Conservation (phyloP, 2,113 vertebrate species). For the Callaeas wilsoni region DNA sequence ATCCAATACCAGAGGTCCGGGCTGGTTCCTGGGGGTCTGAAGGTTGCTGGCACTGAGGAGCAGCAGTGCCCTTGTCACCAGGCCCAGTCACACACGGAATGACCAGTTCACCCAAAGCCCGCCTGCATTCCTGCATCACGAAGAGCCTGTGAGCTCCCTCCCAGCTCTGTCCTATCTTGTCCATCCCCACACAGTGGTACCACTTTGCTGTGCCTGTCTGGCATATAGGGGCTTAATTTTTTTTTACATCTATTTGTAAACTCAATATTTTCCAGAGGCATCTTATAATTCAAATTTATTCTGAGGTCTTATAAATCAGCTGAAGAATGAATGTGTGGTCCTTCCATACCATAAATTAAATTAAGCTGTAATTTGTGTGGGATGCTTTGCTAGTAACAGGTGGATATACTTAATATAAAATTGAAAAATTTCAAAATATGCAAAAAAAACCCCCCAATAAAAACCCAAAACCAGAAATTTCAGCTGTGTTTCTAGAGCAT, state of each 20-base stretch:
- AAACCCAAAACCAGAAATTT: neutral
- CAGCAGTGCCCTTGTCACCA: neutral
- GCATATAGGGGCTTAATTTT: neutral
- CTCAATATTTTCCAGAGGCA: neutral
- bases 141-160: neutral
- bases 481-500: neutral
- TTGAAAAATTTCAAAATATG: neutral
- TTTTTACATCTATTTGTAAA: neutral
- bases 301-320: neutral
- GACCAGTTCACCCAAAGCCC: neutral
- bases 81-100: neutral
- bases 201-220: neutral
- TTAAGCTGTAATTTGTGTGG: neutral
- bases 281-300: neutral
- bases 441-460: neutral
- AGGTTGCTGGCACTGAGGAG: neutral
- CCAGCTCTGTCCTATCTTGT: neutral
- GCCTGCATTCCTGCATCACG: neutral
- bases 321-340: neutral
- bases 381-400: neutral
- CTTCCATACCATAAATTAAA: neutral
- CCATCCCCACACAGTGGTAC: rapidly evolving
- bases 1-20: neutral
- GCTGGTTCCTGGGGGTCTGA: neutral
- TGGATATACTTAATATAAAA: neutral